Conservation (phyloP, 2,797 vertebrate species). For the Allobates femoralis region DNA sequence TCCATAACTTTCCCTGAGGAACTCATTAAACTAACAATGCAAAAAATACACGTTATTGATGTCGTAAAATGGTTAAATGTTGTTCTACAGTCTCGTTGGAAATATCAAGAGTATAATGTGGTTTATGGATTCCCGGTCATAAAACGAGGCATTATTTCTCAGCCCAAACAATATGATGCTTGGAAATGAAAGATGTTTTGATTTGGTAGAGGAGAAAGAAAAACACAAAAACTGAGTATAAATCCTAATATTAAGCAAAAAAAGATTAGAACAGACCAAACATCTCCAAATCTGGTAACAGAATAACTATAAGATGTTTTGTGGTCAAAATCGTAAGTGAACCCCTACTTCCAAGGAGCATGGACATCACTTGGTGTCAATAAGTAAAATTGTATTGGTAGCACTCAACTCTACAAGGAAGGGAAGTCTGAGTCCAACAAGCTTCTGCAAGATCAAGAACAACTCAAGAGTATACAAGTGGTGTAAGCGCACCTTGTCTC, state of each 20-base stretch:
- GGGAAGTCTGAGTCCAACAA: too few species aligned
- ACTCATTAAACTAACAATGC: conserved; percentile 41
- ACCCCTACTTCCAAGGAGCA: neutral
- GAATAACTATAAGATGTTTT: neutral
- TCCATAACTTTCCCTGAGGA: conserved; percentile 25
- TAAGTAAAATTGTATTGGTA: too few species aligned
- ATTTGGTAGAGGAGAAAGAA: neutral
- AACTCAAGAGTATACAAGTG: too few species aligned
- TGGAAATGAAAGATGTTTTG: neutral
- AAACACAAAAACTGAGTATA: neutral
- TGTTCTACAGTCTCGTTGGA: neutral
- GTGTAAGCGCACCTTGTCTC: too few species aligned
- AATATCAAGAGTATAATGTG: neutral
- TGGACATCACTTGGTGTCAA: too few species aligned
- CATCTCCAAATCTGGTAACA: neutral
- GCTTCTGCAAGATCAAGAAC: too few species aligned
- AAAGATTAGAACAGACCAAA: neutral
- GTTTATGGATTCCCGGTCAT: neutral
- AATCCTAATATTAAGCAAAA: neutral
- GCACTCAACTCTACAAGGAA: too few species aligned
- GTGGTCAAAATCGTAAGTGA: neutral
- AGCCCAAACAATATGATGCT: neutral
- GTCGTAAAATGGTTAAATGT: conserved; percentile 20
- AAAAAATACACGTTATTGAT: conserved; percentile 28
- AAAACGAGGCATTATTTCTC: neutral